Evolutionary conservation across 2,797 vertebrate species (phyloP).

Genomic region (Aviceda cuculoides): DNA sequence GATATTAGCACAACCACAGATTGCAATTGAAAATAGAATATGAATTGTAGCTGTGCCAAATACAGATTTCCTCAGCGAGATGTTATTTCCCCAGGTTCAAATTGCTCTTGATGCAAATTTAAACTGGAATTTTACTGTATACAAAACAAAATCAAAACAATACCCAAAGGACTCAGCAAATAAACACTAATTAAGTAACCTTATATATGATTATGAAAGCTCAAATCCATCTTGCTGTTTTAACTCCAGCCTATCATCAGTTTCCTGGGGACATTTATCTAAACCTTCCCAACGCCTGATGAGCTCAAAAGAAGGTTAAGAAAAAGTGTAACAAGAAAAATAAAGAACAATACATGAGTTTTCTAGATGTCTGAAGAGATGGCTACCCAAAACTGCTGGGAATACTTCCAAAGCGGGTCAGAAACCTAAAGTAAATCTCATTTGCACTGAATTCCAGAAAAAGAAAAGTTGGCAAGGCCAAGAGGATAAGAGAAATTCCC

Average conservation of each 20-base stretch:
- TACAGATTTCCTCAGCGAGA: not conserved
- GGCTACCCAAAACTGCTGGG: not conserved
- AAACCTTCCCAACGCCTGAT: not conserved
- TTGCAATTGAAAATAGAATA: not conserved
- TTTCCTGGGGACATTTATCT: not conserved
- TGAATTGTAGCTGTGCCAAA: not conserved
- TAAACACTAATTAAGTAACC: not conserved
- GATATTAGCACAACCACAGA: not conserved
- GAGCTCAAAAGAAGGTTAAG: not conserved
- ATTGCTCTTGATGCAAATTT: not conserved
- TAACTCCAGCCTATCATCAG: not conserved
- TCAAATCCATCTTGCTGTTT: not conserved
- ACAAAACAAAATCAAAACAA: not conserved
- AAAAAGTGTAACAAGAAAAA: not conserved
- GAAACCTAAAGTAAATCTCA: not conserved
- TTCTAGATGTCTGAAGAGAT: not conserved
- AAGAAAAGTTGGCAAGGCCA: not conserved
- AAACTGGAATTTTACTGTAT: too few species aligned
- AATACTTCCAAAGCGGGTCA: not conserved
- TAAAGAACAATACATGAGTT: not conserved
- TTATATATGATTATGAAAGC: not conserved
- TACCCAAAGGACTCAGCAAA: not conserved
- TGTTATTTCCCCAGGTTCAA: not conserved
- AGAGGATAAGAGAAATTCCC: not conserved
- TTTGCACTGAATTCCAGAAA: not conserved